phyloP scores from a whole-genome alignment of 2,797 vertebrate genomes.

The Spheniscus humboldti region DNA sequence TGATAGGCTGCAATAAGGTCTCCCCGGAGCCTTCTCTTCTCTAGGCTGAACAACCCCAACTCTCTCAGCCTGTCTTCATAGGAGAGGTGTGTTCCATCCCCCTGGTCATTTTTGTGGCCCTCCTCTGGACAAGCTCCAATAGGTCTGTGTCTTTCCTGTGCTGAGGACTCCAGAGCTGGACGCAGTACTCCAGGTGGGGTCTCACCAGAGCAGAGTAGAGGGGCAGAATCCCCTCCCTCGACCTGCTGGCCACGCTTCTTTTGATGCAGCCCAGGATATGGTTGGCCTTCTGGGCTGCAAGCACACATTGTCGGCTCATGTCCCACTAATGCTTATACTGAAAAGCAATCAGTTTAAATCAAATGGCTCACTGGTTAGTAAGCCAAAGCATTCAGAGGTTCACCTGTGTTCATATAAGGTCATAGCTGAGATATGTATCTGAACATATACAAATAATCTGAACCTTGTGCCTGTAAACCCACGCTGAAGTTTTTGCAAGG shows the following conservation, averaged over 20 bases:
- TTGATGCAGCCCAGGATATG: neutral
- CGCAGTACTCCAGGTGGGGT: rapidly evolving
- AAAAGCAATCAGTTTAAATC: neutral
- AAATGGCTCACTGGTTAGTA: neutral
- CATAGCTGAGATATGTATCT: neutral
- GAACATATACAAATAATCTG: neutral
- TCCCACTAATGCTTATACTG: neutral
- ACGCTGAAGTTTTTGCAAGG: neutral
- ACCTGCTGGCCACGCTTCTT: neutral
- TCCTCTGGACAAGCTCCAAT: neutral
- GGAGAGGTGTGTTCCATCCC: neutral
- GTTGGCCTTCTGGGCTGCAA: neutral
- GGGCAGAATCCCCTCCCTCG: neutral
- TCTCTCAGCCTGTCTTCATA: neutral
- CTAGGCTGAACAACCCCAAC: neutral
- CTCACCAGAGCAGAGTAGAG: neutral
- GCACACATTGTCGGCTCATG: rapidly evolving
- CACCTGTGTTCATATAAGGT: neutral
- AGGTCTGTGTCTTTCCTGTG: neutral
- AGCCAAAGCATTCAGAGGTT: neutral
- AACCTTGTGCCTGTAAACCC: neutral
- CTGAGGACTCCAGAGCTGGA: neutral
- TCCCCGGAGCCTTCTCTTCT: neutral
- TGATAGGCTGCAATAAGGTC: neutral
- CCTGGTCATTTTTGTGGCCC: neutral